Conservation (phyloP, 2,888 invertebrate genomes). For the Tolmerus cingulatus region DNA sequence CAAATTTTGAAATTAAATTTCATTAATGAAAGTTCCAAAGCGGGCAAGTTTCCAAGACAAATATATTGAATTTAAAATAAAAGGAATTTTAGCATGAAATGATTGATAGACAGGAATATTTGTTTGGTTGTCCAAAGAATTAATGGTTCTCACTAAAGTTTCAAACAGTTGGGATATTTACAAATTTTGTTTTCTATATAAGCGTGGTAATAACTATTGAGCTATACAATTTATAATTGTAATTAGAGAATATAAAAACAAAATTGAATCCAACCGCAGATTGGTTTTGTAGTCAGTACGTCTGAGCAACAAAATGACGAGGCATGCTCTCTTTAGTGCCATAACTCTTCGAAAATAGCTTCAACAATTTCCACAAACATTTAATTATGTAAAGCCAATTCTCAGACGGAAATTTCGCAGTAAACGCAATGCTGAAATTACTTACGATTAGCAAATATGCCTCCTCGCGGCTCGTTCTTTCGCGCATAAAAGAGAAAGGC, state of each 20-base stretch:
- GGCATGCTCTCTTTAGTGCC: neutral
- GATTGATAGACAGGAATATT: neutral
- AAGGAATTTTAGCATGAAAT: neutral
- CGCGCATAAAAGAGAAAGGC: constrained; percentile 2
- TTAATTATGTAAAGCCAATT: neutral
- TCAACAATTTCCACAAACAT: neutral
- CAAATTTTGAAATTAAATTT: too few relatives aligned
- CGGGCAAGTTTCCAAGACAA: too few relatives aligned
- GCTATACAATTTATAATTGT: neutral
- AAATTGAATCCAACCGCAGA: neutral
- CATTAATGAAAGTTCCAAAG: too few relatives aligned
- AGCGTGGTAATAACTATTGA: neutral
- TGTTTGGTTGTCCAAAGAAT: neutral
- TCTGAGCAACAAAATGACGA: neutral
- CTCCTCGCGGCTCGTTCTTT: neutral
- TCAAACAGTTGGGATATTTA: neutral
- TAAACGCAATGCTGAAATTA: neutral
- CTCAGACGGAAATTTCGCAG: neutral
- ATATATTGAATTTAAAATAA: too few relatives aligned
- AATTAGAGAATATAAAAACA: neutral
- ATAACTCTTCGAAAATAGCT: neutral
- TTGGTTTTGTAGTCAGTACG: neutral
- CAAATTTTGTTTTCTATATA: neutral
- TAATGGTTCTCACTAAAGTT: neutral
- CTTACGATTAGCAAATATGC: neutral